Evolutionary conservation across 2,888 invertebrate species (phyloP).

Genomic region (Tetragonula carbonaria): DNA sequence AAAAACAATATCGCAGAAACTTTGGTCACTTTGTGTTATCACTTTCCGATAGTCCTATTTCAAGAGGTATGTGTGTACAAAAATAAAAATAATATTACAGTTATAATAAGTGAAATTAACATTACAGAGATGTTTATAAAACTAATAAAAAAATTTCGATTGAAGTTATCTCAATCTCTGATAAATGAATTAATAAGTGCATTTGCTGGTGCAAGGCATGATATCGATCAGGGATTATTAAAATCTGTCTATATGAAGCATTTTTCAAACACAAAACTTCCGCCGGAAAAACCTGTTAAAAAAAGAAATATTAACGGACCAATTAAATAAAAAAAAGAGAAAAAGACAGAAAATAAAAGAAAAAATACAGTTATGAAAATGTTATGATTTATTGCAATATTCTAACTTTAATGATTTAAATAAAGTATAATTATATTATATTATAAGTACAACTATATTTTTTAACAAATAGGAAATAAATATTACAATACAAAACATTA

Average conservation of each 20-base stretch:
- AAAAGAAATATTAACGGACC: slow-evolving; percentile 67
- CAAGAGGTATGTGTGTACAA: slow-evolving; percentile 71
- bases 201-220: slow-evolving; percentile 69
- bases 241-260: slow-evolving; percentile 82
- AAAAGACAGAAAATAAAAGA: neutral
- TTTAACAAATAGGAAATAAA: slow-evolving; percentile 22
- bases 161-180: slow-evolving; percentile 79
- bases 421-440: slow-evolving; percentile 19
- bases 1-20: slow-evolving; percentile 80
- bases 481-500: slow-evolving; percentile 16
- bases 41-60: slow-evolving; percentile 77
- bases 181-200: slow-evolving; percentile 74
- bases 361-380: slow-evolving; percentile 8
- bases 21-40: slow-evolving; percentile 84
- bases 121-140: slow-evolving; percentile 79
- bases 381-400: slow-evolving; percentile 31
- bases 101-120: slow-evolving; percentile 2
- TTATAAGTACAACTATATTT: neutral
- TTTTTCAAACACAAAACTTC: slow-evolving; percentile 83
- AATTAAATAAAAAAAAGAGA: slow-evolving; percentile 3
- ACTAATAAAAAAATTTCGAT: slow-evolving; percentile 79
- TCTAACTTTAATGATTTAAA: slow-evolving; percentile 20
- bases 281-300: slow-evolving; percentile 73
- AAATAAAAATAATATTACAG: neutral
- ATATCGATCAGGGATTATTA: slow-evolving; percentile 79